Evolutionary conservation across 2,888 invertebrate genomes (phyloP).

Genomic region (Ornithoptera alexandrae): DNA sequence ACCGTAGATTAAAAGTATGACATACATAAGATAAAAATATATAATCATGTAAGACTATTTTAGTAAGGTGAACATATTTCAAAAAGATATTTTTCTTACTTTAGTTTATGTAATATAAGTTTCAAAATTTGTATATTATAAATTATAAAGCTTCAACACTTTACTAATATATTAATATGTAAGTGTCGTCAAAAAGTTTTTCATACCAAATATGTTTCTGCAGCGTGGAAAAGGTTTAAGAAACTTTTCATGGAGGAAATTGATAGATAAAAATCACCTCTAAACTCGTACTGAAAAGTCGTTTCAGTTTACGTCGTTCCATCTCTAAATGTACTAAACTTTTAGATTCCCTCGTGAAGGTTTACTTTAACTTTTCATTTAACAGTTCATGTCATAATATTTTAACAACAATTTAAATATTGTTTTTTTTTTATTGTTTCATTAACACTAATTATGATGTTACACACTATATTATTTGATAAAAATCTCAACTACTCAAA

Average conservation of each 20-base stretch:
- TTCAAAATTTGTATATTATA: too few species aligned
- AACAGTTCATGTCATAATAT: background rate
- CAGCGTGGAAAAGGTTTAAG: constrained; percentile 8
- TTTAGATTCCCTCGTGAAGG: background rate
- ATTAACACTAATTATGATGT: too few species aligned
- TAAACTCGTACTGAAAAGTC: constrained; percentile 16
- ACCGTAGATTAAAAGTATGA: background rate
- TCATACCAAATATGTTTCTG: background rate
- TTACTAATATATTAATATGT: too few species aligned
- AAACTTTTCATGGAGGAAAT: constrained; percentile 22
- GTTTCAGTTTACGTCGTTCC: constrained; percentile 7
- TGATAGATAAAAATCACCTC: constrained; percentile 25
- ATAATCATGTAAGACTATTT: too few species aligned
- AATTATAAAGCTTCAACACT: too few species aligned
- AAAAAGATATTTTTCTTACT: too few species aligned
- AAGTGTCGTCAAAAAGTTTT: background rate
- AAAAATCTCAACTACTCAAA: too few species aligned
- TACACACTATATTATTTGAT: too few species aligned
- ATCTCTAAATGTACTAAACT: constrained; percentile 9
- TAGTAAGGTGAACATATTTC: too few species aligned
- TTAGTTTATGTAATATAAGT: too few species aligned
- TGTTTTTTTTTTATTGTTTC: too few species aligned
- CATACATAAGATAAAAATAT: background rate
- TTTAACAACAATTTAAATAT: too few species aligned
- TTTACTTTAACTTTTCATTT: background rate